phyloP scores from a whole-genome alignment of 2,888 invertebrate species.

The Synergus itoensis region DNA sequence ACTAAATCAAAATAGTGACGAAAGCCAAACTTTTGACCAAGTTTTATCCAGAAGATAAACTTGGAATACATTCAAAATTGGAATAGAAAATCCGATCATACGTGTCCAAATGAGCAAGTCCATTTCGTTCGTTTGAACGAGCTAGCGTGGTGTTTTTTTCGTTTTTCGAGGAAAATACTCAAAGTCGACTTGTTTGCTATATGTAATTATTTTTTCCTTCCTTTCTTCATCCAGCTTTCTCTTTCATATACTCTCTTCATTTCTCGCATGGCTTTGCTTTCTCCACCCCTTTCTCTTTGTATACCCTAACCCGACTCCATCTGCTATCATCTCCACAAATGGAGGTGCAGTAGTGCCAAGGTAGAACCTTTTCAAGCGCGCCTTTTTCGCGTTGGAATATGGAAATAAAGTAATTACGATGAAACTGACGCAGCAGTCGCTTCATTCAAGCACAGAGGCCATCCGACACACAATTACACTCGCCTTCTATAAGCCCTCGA shows the following conservation, averaged over 20 bases:
- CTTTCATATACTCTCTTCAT: constrained; percentile 16
- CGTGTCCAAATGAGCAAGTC: constrained; percentile 19
- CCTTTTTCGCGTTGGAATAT: constrained; percentile 52
- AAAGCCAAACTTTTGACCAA: too few species aligned
- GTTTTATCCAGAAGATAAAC: not conserved
- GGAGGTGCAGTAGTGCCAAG: constrained; percentile 37
- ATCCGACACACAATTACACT: constrained; percentile 57
- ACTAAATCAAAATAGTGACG: too few species aligned
- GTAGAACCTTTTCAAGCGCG: constrained; percentile 49
- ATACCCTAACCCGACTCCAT: constrained; percentile 41
- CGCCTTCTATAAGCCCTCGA: constrained; percentile 46
- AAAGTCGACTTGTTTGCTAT: constrained; percentile 36
- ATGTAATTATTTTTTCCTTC: constrained; percentile 31
- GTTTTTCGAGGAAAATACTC: constrained; percentile 18
- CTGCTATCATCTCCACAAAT: constrained; percentile 44
- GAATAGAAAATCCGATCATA: constrained; percentile 2
- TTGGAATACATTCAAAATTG: not conserved
- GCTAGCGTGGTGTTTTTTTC: not conserved
- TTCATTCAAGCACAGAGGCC: constrained; percentile 41
- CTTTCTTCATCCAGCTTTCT: constrained; percentile 4
- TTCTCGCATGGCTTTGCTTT: constrained; percentile 41
- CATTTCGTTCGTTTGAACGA: constrained; percentile 32
- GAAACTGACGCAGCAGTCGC: constrained; percentile 49
- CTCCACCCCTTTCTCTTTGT: constrained; percentile 41
- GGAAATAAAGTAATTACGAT: constrained; percentile 61